Percentiles rank a stretch among this genome's conserved stretches.
These are phyloP conservation scores for Epinephelus moara DNA, from an alignment of 2,113 vertebrate genomes.

Conservation along the genomic window DNA sequence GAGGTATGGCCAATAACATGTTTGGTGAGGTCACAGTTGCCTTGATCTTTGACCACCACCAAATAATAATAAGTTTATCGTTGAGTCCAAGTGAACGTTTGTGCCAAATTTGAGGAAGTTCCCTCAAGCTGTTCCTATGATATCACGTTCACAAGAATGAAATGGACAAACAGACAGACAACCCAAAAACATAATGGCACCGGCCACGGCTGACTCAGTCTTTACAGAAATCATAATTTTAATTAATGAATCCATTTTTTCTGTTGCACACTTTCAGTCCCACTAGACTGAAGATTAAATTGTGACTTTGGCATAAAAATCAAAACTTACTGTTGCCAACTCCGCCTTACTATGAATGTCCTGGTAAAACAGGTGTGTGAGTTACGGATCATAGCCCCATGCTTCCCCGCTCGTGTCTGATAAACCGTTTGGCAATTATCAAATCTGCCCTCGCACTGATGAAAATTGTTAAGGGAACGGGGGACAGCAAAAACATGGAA, in stretches of 20 bases:
- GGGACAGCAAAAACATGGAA: constrained; percentile 8
- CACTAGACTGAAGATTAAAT: neutral
- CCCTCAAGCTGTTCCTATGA: too few relatives aligned
- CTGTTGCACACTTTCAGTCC: too few relatives aligned
- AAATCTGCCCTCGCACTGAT: constrained; percentile 14
- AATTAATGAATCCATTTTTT: neutral
- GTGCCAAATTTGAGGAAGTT: too few relatives aligned
- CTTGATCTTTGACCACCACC: too few relatives aligned
- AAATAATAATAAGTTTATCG: too few relatives aligned
- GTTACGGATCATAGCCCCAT: neutral
- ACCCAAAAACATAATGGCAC: too few relatives aligned
- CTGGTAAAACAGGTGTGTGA: constrained; percentile 6
- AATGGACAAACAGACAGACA: too few relatives aligned
- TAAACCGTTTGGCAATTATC: constrained; percentile 17
- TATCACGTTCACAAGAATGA: too few relatives aligned
- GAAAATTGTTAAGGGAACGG: constrained; percentile 29
- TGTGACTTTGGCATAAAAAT: neutral
- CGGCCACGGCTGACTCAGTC: neutral
- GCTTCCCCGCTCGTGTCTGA: neutral
- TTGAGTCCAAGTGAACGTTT: too few relatives aligned
- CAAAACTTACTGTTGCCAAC: neutral
- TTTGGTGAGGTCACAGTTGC: too few relatives aligned
- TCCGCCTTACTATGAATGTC: neutral
- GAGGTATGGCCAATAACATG: too few relatives aligned
- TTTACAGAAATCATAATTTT: neutral